Evolutionary conservation across 2,113 vertebrate genomes (phyloP).

Genomic region (Ranitomeya imitator): DNA sequence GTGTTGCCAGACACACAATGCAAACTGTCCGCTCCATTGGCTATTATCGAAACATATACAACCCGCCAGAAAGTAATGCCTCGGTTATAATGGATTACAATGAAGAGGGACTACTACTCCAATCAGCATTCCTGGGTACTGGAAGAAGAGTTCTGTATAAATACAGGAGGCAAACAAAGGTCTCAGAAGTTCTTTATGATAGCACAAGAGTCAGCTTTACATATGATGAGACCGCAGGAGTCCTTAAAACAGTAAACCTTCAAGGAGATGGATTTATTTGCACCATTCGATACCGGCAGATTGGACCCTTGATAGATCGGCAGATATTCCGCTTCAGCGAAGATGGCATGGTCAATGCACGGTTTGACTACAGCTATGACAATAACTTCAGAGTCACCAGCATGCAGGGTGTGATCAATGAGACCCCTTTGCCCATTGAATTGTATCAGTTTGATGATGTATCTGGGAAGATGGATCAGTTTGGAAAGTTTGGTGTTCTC

Average conservation of each 20-base stretch:
- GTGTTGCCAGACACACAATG: slow-evolving; percentile 95
- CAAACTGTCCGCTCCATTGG: slow-evolving; percentile 95
- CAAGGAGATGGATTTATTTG: slow-evolving; percentile 97
- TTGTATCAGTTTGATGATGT: slow-evolving; percentile 98
- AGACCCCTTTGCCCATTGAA: slow-evolving; percentile 94
- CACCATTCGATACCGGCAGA: slow-evolving; percentile 94
- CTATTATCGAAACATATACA: slow-evolving; percentile 97
- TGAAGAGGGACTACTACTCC: slow-evolving; percentile 91
- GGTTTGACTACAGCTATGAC: slow-evolving; percentile 98
- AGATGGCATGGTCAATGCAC: slow-evolving; percentile 96
- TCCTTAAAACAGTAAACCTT: slow-evolving; percentile 96
- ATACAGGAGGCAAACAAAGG: slow-evolving; percentile 90
- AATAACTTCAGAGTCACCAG: slow-evolving; percentile 95
- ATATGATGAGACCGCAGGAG: slow-evolving; percentile 92
- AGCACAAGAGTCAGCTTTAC: slow-evolving; percentile 96
- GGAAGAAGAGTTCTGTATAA: slow-evolving; percentile 91
- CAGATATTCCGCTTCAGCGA: slow-evolving; percentile 99
- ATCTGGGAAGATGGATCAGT: slow-evolving; percentile 98
- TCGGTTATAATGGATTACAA: slow-evolving; percentile 95
- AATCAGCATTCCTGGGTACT: slow-evolving; percentile 89
- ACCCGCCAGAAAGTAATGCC: slow-evolving; percentile 96
- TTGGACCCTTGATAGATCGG: slow-evolving; percentile 92
- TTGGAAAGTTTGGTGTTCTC: slow-evolving; percentile 97
- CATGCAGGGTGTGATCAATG: slow-evolving; percentile 97
- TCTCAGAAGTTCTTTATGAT: slow-evolving; percentile 94